Percentiles rank a stretch among this genome's conserved stretches.
Evolutionary conservation across 2,113 vertebrate genomes (phyloP).

Genomic region (Zapus hudsonius): DNA sequence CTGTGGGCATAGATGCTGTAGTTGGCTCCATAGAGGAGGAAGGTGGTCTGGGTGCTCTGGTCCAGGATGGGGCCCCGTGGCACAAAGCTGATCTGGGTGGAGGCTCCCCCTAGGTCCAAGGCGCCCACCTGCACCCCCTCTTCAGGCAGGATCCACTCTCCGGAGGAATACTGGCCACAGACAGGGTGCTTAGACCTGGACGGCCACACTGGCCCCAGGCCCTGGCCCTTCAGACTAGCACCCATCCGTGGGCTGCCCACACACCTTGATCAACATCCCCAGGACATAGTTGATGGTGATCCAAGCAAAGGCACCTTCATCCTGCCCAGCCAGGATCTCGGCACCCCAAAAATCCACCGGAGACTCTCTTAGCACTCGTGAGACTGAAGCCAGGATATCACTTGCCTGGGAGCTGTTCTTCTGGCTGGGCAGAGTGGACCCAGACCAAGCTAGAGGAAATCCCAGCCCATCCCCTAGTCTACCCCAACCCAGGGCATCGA

Average conservation of each 20-base stretch:
- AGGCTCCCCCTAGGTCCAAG: conserved; percentile 90
- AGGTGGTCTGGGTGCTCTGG: conserved; percentile 70
- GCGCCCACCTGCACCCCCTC: conserved; percentile 81
- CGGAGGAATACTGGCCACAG: conserved; percentile 86
- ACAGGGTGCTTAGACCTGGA: background rate
- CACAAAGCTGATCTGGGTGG: conserved; percentile 89
- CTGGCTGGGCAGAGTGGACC: conserved; percentile 77
- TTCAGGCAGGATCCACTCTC: conserved; percentile 85
- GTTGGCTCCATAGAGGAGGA: conserved; percentile 84
- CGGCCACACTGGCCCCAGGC: accelerated
- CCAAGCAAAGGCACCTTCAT: conserved; percentile 90
- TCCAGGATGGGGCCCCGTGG: conserved; percentile 80
- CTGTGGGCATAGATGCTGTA: conserved; percentile 89
- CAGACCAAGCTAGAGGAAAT: accelerated
- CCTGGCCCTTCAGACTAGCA: background rate
- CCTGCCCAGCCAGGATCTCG: conserved; percentile 87
- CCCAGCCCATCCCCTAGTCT: accelerated
- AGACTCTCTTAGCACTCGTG: conserved; percentile 78
- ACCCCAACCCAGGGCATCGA: accelerated
- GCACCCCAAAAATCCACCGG: conserved; percentile 90
- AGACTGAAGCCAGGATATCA: conserved; percentile 85
- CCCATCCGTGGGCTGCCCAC: accelerated
- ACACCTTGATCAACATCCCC: conserved; percentile 84
- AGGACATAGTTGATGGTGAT: conserved; percentile 88
- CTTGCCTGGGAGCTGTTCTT: conserved; percentile 83